These are phyloP conservation scores for Frieseomelitta varia DNA, from an alignment of 1,140 invertebrate genomes.

Conservation along the genomic window DNA sequence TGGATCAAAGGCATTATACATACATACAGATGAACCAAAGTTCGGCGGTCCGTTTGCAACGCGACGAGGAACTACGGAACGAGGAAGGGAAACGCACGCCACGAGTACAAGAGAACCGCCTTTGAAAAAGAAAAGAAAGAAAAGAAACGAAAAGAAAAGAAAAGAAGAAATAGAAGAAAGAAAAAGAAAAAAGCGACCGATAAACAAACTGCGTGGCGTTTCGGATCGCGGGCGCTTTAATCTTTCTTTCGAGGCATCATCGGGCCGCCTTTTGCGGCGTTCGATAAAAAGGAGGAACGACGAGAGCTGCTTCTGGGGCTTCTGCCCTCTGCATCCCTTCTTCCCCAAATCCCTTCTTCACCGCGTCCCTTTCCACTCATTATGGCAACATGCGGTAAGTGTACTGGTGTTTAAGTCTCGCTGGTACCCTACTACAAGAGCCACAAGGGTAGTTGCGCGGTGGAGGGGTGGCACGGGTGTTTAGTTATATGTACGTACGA, in stretches of 20 bases:
- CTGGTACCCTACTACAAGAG: slow-evolving; percentile 52
- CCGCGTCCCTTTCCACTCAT: slow-evolving; percentile 70
- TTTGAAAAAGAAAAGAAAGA: background rate
- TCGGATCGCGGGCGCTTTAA: slow-evolving; percentile 78
- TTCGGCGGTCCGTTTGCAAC: background rate
- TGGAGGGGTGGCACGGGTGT: slow-evolving; percentile 29
- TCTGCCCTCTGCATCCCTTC: background rate
- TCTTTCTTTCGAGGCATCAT: slow-evolving; percentile 75
- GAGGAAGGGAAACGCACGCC: slow-evolving; percentile 8
- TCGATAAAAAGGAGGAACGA: slow-evolving; percentile 68
- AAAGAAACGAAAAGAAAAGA: slow-evolving; percentile 16
- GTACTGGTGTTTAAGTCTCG: slow-evolving; percentile 74
- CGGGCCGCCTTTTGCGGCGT: slow-evolving; percentile 66
- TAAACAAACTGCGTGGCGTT: slow-evolving; percentile 74
- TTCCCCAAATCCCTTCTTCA: background rate
- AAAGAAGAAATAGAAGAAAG: slow-evolving; percentile 2
- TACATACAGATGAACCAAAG: background rate
- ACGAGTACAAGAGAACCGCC: slow-evolving; percentile 11
- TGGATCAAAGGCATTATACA: background rate
- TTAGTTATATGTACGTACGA: slow-evolving; percentile 43
- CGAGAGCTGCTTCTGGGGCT: slow-evolving; percentile 6
- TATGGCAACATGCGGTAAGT: slow-evolving; percentile 81
- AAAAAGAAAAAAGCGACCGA: slow-evolving; percentile 65
- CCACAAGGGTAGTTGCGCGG: background rate
- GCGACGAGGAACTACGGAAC: slow-evolving; percentile 19